phyloP scores from a whole-genome alignment of 1,140 invertebrate genomes.

The Zaprionus nigranus region DNA sequence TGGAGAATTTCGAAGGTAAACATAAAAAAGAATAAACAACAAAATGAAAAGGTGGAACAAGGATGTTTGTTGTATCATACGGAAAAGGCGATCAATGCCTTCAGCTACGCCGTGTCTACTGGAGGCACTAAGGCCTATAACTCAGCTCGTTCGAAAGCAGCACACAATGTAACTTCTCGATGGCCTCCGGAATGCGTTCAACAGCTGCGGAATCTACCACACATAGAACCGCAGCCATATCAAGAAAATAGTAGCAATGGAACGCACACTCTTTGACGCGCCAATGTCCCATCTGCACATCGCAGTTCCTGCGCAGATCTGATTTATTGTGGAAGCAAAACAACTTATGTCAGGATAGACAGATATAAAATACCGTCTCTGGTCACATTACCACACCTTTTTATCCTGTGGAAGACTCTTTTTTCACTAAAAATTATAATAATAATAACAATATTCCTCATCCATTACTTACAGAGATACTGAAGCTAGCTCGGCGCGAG shows the following conservation, averaged over 20 bases:
- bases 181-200: slow-evolving; percentile 27
- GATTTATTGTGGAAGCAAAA: neutral
- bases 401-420: too few relatives aligned
- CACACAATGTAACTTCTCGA: slow-evolving; percentile 24
- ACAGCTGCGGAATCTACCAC: slow-evolving; percentile 39
- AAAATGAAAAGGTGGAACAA: neutral
- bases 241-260: slow-evolving; percentile 39
- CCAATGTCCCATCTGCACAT: neutral
- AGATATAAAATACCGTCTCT: too few relatives aligned
- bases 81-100: slow-evolving; percentile 89
- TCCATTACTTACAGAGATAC: slow-evolving; percentile 89
- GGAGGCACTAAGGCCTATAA: neutral
- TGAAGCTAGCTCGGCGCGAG: slow-evolving; percentile 96
- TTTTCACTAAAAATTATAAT: too few relatives aligned
- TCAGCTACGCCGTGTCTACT: slow-evolving; percentile 27
- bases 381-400: too few relatives aligned
- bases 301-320: too few relatives aligned
- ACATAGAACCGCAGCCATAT: slow-evolving; percentile 36
- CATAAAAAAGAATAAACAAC: neutral
- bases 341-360: neutral
- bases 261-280: neutral
- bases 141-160: slow-evolving; percentile 23
- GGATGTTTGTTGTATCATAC: slow-evolving; percentile 42
- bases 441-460: too few relatives aligned
- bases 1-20: slow-evolving; percentile 97